Conservation (phyloP, 2,888 invertebrate genomes). For the Spialia ferax region DNA sequence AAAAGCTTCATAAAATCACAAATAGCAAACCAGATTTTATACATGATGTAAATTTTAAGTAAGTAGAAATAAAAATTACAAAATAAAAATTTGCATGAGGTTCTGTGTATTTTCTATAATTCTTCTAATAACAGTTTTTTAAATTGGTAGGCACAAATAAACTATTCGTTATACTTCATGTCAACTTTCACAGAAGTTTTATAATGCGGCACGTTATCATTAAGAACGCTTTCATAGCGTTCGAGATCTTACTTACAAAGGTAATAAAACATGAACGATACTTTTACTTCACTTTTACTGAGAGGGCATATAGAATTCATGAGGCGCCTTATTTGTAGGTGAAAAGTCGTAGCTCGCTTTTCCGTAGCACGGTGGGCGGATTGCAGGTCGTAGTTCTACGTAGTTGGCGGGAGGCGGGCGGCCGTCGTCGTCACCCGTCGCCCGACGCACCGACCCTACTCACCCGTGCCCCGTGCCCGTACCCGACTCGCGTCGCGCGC, state of each 20-base stretch:
- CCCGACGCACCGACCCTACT: conserved; percentile 48
- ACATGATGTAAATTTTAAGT: too few relatives aligned
- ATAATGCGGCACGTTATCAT: neutral
- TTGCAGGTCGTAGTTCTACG: conserved; percentile 66
- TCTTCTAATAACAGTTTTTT: too few relatives aligned
- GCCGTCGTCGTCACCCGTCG: conserved; percentile 48
- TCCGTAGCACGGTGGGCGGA: conserved; percentile 78
- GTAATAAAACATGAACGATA: neutral
- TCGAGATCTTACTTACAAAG: neutral
- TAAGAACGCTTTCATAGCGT: neutral
- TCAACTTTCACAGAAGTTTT: neutral
- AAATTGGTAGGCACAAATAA: too few relatives aligned
- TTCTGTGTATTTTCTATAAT: too few relatives aligned
- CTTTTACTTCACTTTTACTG: conserved; percentile 17
- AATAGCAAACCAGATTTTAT: too few relatives aligned
- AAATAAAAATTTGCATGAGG: too few relatives aligned
- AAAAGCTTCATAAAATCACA: too few relatives aligned
- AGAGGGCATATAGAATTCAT: conserved; percentile 29
- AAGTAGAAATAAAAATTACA: too few relatives aligned
- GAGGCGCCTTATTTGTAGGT: conserved; percentile 38
- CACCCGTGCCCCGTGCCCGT: too few relatives aligned
- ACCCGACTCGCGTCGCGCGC: too few relatives aligned
- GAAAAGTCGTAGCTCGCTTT: conserved; percentile 70
- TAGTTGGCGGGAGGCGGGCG: conserved; percentile 58
- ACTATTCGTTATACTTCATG: too few relatives aligned